Conservation (phyloP, 2,888 invertebrate genomes). For the Oscheius onirici region DNA sequence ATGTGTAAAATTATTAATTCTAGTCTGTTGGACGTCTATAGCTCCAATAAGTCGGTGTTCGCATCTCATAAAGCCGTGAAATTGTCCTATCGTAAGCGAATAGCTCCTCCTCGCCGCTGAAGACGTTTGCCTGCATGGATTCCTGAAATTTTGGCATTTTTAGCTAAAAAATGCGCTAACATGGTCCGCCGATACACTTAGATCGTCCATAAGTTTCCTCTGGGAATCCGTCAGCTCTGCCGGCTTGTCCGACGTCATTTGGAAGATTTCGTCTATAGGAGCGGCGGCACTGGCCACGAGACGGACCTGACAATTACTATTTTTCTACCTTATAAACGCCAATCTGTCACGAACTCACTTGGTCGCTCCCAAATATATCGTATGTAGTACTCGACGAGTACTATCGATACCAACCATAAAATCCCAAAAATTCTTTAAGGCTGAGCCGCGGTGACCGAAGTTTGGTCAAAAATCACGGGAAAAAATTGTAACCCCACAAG, state of each 20-base stretch:
- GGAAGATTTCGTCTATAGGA: slow-evolving; percentile 82
- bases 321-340: too few species aligned
- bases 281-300: slow-evolving; percentile 86
- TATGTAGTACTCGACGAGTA: too few species aligned
- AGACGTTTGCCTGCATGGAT: slow-evolving; percentile 85
- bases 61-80: slow-evolving; percentile 94
- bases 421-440: too few species aligned
- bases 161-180: slow-evolving; percentile 53
- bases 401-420: too few species aligned
- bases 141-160: slow-evolving; percentile 75
- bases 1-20: neutral
- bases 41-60: slow-evolving; percentile 89
- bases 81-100: slow-evolving; percentile 95
- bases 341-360: too few species aligned
- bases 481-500: too few species aligned
- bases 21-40: slow-evolving; percentile 47
- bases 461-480: too few species aligned
- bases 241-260: slow-evolving; percentile 73
- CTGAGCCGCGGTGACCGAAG: too few species aligned
- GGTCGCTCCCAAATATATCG: too few species aligned
- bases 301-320: slow-evolving; percentile 76
- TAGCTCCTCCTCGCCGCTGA: slow-evolving; percentile 96
- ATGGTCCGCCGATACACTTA: slow-evolving; percentile 79
- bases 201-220: slow-evolving; percentile 91
- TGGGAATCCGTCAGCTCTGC: slow-evolving; percentile 80